Evolutionary conservation across 2,113 vertebrate species (phyloP).

Genomic region (Bombycilla garrulus): DNA sequence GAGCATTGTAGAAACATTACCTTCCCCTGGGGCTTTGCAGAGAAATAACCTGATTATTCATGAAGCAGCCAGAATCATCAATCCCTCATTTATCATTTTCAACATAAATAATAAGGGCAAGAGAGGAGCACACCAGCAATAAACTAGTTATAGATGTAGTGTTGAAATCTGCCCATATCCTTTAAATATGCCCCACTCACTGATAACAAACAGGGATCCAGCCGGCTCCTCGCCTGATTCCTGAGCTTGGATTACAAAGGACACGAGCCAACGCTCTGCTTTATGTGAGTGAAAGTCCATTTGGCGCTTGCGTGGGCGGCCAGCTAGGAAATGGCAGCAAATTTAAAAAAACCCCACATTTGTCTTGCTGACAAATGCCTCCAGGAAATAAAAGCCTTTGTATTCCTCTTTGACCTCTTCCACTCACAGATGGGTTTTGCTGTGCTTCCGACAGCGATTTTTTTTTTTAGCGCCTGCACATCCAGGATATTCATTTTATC

Average conservation of each 20-base stretch:
- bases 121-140: background rate
- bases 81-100: slow-evolving; percentile 53
- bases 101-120: slow-evolving; percentile 10
- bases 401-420: slow-evolving; percentile 34
- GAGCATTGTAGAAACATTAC: slow-evolving; percentile 13
- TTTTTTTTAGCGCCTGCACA: background rate
- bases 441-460: background rate
- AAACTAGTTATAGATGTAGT: background rate
- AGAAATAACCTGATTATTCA: slow-evolving; percentile 54
- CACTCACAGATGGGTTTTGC: slow-evolving; percentile 20
- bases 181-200: background rate
- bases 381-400: slow-evolving; percentile 40
- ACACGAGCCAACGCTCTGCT: background rate
- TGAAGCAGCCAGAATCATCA: slow-evolving; percentile 34
- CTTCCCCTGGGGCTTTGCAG: slow-evolving; percentile 3
- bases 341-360: background rate
- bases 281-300: background rate
- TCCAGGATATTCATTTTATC: background rate
- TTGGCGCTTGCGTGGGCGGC: background rate
- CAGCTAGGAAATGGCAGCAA: slow-evolving; percentile 8
- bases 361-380: slow-evolving; percentile 36
- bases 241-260: slow-evolving; percentile 7
- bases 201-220: background rate
- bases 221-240: background rate
- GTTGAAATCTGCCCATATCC: slow-evolving; percentile 13